Conservation (phyloP, 2,888 invertebrate genomes). For the Tholera decimalis region DNA sequence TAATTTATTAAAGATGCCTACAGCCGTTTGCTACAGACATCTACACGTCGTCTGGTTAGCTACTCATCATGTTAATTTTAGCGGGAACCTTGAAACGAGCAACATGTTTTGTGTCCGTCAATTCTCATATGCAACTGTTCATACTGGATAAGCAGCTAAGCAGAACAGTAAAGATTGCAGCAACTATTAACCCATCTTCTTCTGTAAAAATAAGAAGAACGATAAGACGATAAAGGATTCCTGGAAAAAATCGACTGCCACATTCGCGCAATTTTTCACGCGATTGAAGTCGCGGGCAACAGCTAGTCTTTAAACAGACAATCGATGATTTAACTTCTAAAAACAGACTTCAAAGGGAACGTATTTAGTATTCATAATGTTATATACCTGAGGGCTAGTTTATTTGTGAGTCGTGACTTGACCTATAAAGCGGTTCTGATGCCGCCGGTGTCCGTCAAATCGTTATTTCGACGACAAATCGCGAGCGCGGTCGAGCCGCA, state of each 20-base stretch:
- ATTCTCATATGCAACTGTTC: neutral
- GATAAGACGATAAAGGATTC: no score
- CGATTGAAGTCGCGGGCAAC: no score
- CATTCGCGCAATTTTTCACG: no score
- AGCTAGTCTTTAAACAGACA: neutral
- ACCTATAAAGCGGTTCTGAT: constrained; percentile 71
- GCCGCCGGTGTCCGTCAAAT: constrained; percentile 75
- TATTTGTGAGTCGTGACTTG: constrained; percentile 73
- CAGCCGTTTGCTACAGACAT: constrained; percentile 73
- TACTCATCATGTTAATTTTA: constrained; percentile 62
- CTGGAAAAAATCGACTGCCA: no score
- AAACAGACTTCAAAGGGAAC: constrained; percentile 23
- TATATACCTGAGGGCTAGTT: constrained; percentile 61
- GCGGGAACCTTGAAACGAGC: constrained; percentile 20
- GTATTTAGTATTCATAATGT: constrained; percentile 71
- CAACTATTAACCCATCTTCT: no score
- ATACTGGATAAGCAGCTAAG: no score
- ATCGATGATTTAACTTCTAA: constrained; percentile 15
- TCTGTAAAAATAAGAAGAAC: no score
- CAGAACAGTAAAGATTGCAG: no score
- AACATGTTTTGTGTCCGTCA: no score
- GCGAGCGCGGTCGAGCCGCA: constrained; percentile 60
- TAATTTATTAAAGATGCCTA: constrained; percentile 84
- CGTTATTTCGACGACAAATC: constrained; percentile 80
- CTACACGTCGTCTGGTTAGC: constrained; percentile 59